Evolutionary conservation across 2,113 vertebrate species (phyloP).

Genomic region (Corydoras maculifer): DNA sequence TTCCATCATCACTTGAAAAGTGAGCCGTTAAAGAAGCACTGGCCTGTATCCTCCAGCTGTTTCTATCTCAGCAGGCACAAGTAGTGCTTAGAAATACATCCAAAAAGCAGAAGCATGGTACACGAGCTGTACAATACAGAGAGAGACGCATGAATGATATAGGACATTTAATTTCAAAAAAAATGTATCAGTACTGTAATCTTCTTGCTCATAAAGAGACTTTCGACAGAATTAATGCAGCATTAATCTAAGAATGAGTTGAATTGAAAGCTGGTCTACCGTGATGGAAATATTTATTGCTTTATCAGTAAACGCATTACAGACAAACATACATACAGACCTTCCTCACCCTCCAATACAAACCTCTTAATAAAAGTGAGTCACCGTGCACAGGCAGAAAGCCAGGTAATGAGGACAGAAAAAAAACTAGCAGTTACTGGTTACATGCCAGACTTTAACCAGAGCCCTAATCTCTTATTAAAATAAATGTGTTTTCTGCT

Average conservation of each 20-base stretch:
- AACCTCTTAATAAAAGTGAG: not conserved
- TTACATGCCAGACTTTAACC: slow-evolving; percentile 58
- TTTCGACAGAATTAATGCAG: not conserved
- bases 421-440: slow-evolving; percentile 54
- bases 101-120: slow-evolving; percentile 42
- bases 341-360: too few species aligned
- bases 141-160: slow-evolving; percentile 2
- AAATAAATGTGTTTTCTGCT: slow-evolving; percentile 44
- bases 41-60: slow-evolving; percentile 71
- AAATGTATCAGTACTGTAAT: not conserved
- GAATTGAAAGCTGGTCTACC: not conserved
- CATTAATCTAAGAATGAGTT: too few species aligned
- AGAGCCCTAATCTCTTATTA: slow-evolving; percentile 64
- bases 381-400: slow-evolving; percentile 49
- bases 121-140: not conserved
- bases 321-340: too few species aligned
- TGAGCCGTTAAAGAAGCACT: slow-evolving; percentile 63
- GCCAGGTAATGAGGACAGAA: slow-evolving; percentile 54
- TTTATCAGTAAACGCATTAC: too few species aligned
- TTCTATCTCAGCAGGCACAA: slow-evolving; percentile 59
- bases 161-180: slow-evolving; percentile 13
- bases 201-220: not conserved
- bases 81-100: slow-evolving; percentile 57
- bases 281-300: too few species aligned
- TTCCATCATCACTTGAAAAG: slow-evolving; percentile 50